Percentiles rank a stretch among this genome's conserved stretches.
Evolutionary conservation across 2,113 vertebrate genomes (phyloP).

Genomic region (Nothocercus nigrocapillus): DNA sequence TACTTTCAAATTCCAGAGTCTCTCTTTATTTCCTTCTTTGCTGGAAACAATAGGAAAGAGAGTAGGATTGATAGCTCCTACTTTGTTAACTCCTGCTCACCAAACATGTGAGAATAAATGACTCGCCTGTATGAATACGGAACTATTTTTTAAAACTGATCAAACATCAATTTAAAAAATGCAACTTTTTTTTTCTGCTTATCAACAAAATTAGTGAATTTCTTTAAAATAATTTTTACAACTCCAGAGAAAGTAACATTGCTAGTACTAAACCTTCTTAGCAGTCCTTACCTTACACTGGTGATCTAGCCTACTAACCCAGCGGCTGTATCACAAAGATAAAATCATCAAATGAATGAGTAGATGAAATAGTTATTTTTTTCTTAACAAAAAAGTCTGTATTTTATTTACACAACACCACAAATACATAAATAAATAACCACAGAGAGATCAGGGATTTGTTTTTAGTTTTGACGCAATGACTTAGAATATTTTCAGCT

Average conservation of each 20-base stretch:
- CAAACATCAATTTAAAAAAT: not conserved
- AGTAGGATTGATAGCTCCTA: conserved; percentile 68
- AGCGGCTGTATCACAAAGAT: not conserved
- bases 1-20: conserved; percentile 71
- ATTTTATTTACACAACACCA: not conserved
- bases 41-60: conserved; percentile 67
- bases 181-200: not conserved
- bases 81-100: conserved; percentile 74
- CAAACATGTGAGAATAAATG: conserved; percentile 39
- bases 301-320: not conserved
- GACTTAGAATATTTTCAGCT: not conserved
- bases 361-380: not conserved
- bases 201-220: conserved; percentile 13
- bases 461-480: not conserved
- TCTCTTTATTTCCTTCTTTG: conserved; percentile 73
- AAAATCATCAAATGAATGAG: not conserved
- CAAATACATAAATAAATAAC: not conserved
- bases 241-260: not conserved
- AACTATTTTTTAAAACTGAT: conserved; percentile 5
- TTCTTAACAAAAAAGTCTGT: not conserved
- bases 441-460: not conserved
- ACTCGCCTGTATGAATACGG: conserved; percentile 26
- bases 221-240: conserved; percentile 23
- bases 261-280: not conserved
- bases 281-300: not conserved